Percentiles rank a stretch among this genome's conserved stretches.
Evolutionary conservation across 1,140 invertebrate species (phyloP).

Genomic region (Holcopasites calliopsidis): DNA sequence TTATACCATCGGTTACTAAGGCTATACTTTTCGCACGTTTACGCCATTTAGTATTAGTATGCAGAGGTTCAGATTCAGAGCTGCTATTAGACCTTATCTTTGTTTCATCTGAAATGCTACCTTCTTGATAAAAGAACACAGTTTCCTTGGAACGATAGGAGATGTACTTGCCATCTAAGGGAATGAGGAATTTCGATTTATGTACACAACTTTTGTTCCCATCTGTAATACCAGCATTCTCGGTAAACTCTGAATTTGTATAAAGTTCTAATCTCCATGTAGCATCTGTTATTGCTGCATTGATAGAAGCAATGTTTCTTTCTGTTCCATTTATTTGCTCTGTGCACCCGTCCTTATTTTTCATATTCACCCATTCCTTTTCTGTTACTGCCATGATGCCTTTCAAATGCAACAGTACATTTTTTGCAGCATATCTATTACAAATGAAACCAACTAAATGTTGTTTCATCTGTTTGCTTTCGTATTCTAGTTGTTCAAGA

Average conservation of each 20-base stretch:
- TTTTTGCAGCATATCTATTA: conserved; percentile 69
- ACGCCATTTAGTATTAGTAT: conserved; percentile 47
- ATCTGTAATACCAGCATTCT: conserved; percentile 39
- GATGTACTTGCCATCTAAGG: conserved; percentile 49
- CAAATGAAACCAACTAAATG: conserved; percentile 64
- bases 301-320: conserved; percentile 52
- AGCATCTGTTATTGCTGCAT: conserved; percentile 61
- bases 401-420: conserved; percentile 63
- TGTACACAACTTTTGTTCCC: not conserved
- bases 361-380: conserved; percentile 52
- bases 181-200: not conserved
- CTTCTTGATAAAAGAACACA: conserved; percentile 62
- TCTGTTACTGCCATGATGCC: conserved; percentile 41
- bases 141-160: conserved; percentile 41
- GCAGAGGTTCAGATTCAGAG: conserved; percentile 62
- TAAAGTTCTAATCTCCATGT: conserved; percentile 70
- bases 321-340: conserved; percentile 53
- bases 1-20: conserved; percentile 6
- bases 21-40: conserved; percentile 48
- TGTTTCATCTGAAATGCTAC: conserved; percentile 58
- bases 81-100: conserved; percentile 64
- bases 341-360: conserved; percentile 16
- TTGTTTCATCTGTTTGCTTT: conserved; percentile 1
- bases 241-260: conserved; percentile 61
- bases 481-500: not conserved